A percentile compares a stretch with the other conserved stretches of the same genome.
phyloP scores from a whole-genome alignment of 1,140 invertebrate species.

The Contarinia nasturtii region DNA sequence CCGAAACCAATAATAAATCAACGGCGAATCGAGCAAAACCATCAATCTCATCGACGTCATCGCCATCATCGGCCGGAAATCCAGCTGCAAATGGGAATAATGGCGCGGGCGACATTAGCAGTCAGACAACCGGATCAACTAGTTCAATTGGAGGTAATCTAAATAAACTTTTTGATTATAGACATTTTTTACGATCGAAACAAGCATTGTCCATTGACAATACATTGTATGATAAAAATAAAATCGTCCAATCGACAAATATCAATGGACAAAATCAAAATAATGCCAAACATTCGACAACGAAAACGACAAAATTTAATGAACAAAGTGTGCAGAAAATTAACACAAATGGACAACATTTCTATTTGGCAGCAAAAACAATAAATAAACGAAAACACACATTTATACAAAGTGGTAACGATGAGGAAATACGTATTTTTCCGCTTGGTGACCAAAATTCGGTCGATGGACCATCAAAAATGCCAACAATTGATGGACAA shows the following conservation, averaged over 20 bases:
- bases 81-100: slow-evolving; percentile 11
- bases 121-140: too few relatives aligned
- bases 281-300: slow-evolving; percentile 5
- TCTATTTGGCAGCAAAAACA: too few relatives aligned
- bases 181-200: too few relatives aligned
- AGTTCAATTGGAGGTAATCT: too few relatives aligned
- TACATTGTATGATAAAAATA: too few relatives aligned
- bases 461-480: too few relatives aligned
- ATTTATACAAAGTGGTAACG: background rate
- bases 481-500: too few relatives aligned
- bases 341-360: background rate
- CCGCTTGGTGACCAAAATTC: too few relatives aligned
- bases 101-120: slow-evolving; percentile 8
- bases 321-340: background rate
- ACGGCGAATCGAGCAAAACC: slow-evolving; percentile 34
- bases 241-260: too few relatives aligned
- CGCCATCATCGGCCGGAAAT: slow-evolving; percentile 26
- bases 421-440: too few relatives aligned
- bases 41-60: slow-evolving; percentile 41
- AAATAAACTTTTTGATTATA: too few relatives aligned
- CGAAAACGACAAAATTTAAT: slow-evolving; percentile 4
- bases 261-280: background rate
- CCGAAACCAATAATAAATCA: slow-evolving; percentile 16
- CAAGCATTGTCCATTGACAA: too few relatives aligned
- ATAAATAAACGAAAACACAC: slow-evolving; percentile 1